Evolutionary conservation across 2,113 vertebrate species (phyloP).

Genomic region (Oxyura jamaicensis): DNA sequence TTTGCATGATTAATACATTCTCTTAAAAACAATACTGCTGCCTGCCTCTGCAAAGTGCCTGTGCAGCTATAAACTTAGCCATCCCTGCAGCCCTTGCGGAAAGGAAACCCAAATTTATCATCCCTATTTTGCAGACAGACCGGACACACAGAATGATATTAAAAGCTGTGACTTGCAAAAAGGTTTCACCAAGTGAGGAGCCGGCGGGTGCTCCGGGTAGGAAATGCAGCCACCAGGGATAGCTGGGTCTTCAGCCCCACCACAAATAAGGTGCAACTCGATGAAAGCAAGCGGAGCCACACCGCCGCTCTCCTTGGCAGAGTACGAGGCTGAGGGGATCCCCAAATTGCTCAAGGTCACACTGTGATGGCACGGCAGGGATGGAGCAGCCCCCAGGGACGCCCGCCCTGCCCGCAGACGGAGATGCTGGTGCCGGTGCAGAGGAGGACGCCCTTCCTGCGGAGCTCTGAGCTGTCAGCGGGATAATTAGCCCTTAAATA

Average conservation of each 20-base stretch:
- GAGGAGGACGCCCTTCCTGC: background rate
- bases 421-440: conserved; percentile 25
- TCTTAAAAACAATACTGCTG: background rate
- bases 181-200: background rate
- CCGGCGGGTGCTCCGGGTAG: rapidly evolving
- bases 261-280: rapidly evolving
- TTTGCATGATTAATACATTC: conserved; percentile 28
- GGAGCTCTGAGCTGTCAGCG: conserved; percentile 54
- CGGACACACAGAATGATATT: background rate
- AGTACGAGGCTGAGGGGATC: background rate
- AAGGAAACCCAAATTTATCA: background rate
- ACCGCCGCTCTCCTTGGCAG: background rate
- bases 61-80: background rate
- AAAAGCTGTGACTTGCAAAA: background rate
- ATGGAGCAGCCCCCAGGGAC: background rate
- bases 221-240: background rate
- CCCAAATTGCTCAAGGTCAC: background rate
- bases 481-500: conserved; percentile 60
- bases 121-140: background rate
- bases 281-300: rapidly evolving
- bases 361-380: background rate
- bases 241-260: background rate
- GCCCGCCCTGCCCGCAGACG: background rate
- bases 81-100: background rate
- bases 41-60: background rate